Percentiles rank a stretch among this genome's conserved stretches.
These are phyloP conservation scores for Danio albolineatus DNA, from an alignment of 2,797 vertebrate genomes.

Conservation along the genomic window DNA sequence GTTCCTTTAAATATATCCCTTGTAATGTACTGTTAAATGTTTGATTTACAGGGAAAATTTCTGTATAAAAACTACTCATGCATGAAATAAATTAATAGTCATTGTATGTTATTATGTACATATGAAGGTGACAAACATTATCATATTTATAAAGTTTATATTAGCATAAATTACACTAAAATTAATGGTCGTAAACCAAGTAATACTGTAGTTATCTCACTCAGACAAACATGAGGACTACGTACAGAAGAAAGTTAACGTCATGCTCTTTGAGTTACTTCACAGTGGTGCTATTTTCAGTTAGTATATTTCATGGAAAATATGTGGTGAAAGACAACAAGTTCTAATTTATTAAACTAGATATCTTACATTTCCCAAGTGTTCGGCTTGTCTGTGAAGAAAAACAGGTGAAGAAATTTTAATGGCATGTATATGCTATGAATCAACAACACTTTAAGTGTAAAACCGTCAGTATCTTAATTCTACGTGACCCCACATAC, in stretches of 20 bases:
- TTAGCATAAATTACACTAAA: neutral
- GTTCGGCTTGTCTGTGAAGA: slow-evolving; percentile 86
- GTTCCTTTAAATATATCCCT: too few species aligned
- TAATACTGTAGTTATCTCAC: slow-evolving; percentile 6
- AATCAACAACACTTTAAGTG: slow-evolving; percentile 16
- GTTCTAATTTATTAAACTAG: slow-evolving; percentile 56
- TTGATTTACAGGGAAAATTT: too few species aligned
- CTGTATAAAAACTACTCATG: neutral
- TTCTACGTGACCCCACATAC: neutral
- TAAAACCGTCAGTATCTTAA: neutral
- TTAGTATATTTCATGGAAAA: slow-evolving; percentile 52
- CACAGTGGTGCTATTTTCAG: slow-evolving; percentile 32
- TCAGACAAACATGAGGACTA: slow-evolving; percentile 5
- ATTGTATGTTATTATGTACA: neutral
- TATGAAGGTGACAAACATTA: neutral
- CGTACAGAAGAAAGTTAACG: slow-evolving; percentile 10
- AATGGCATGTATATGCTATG: slow-evolving; percentile 31
- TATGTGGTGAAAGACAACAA: slow-evolving; percentile 26
- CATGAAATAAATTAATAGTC: neutral
- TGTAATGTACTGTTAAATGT: too few species aligned
- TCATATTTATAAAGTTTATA: neutral
- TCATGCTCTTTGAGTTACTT: slow-evolving; percentile 47
- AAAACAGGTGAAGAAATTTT: slow-evolving; percentile 61
- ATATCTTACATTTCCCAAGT: slow-evolving; percentile 96
- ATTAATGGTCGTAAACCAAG: neutral